Evolutionary conservation across 2,888 invertebrate genomes (phyloP).

Genomic region (Machimus atricapillus): DNA sequence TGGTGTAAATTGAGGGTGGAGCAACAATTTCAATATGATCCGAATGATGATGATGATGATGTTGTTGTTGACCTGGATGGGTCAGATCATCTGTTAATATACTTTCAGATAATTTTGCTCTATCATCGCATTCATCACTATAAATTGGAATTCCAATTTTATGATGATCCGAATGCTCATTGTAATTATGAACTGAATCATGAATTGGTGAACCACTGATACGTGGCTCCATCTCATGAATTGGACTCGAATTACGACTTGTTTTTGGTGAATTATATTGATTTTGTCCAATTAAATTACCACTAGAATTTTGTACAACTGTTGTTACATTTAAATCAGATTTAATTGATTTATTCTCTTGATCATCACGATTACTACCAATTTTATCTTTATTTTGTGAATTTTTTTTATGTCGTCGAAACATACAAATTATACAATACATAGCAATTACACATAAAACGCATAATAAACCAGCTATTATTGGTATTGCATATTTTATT

Average conservation of each 20-base stretch:
- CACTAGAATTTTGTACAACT: not conserved
- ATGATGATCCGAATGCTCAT: constrained; percentile 58
- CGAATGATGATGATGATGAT: not conserved
- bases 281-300: constrained; percentile 31
- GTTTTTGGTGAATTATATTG: not conserved
- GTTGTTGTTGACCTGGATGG: not conserved
- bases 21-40: not conserved
- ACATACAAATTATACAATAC: constrained; percentile 45
- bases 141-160: constrained; percentile 63
- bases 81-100: not conserved
- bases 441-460: constrained; percentile 45
- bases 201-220: not conserved
- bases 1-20: constrained; percentile 20
- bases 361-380: constrained; percentile 55
- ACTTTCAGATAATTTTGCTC: constrained; percentile 46
- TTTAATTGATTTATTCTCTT: constrained; percentile 54
- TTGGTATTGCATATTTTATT: constrained; percentile 49
- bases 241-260: not conserved
- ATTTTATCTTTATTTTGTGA: constrained; percentile 51
- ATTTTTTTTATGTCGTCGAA: constrained; percentile 49
- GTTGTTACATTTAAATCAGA: constrained; percentile 53
- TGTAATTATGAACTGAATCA: not conserved
- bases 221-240: not conserved
- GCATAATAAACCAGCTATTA: constrained; percentile 46
- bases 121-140: constrained; percentile 60